Evolutionary conservation across 37 sponge, comb jelly and placozoan genomes (phyloP).

Genomic region (Oopsacas minuta): DNA sequence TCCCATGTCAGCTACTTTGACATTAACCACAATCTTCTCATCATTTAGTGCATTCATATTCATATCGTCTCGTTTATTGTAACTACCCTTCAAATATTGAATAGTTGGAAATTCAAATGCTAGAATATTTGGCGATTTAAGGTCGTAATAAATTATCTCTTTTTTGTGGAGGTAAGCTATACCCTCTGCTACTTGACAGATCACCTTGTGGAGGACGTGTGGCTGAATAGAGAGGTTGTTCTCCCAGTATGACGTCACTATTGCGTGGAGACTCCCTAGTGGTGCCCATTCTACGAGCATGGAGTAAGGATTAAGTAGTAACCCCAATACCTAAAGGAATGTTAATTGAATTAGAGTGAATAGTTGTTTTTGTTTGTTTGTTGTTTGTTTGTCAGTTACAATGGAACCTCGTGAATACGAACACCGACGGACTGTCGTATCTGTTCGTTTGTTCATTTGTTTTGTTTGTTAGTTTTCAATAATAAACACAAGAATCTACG

Average conservation of each 20-base stretch:
- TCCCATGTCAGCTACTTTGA: slow-evolving; percentile 80
- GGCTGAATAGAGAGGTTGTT: slow-evolving; percentile 42
- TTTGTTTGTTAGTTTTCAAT: no score
- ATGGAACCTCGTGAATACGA: no score
- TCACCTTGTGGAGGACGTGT: slow-evolving; percentile 35
- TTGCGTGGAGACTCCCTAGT: slow-evolving; percentile 32
- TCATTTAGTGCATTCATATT: background rate
- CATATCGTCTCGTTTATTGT: background rate
- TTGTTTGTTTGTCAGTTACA: no score
- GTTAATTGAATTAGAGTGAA: no score
- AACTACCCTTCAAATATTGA: slow-evolving; percentile 17
- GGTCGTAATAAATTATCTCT: slow-evolving; percentile 65
- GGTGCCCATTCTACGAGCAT: slow-evolving; percentile 87
- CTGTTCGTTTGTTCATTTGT: no score
- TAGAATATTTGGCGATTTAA: slow-evolving; percentile 73
- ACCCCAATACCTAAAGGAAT: background rate
- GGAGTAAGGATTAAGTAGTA: slow-evolving; percentile 57
- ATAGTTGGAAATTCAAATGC: slow-evolving; percentile 63
- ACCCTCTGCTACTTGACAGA: slow-evolving; percentile 56
- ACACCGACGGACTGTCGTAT: no score
- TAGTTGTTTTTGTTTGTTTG: no score
- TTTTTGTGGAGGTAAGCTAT: slow-evolving; percentile 62
- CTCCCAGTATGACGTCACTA: slow-evolving; percentile 47
- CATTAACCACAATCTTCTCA: slow-evolving; percentile 23
- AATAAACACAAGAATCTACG: no score